These are phyloP conservation scores for Amphiduros pacificus DNA, from an alignment of 2,888 invertebrate genomes.

Conservation along the genomic window DNA sequence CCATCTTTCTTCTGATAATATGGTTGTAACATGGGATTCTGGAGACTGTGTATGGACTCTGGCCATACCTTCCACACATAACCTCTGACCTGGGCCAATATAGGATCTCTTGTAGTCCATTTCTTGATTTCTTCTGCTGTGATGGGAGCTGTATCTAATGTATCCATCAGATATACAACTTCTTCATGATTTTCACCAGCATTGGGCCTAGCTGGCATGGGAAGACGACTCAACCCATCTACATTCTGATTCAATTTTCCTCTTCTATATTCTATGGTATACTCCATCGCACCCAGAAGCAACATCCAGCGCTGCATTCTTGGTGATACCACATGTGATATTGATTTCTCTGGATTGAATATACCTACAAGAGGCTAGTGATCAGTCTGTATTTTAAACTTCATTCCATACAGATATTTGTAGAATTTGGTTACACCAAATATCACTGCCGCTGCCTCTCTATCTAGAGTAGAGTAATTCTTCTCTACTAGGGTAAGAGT, in stretches of 20 bases:
- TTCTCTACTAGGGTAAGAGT: conserved; percentile 3
- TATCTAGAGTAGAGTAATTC: conserved; percentile 6
- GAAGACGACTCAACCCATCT: not conserved
- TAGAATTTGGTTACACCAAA: conserved; percentile 5
- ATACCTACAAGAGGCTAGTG: conserved; percentile 1
- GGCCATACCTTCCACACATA: too few species aligned
- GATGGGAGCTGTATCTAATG: too few species aligned
- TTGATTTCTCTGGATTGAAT: conserved; percentile 3
- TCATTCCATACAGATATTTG: conserved; percentile 2
- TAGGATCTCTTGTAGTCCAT: too few species aligned
- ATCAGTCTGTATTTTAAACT: conserved; percentile 6
- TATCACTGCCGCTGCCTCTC: conserved; percentile 3
- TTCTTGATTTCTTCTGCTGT: too few species aligned
- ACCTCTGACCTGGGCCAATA: too few species aligned
- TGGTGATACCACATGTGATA: not conserved
- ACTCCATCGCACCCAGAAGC: not conserved
- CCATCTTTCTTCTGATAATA: too few species aligned
- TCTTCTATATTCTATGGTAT: not conserved
- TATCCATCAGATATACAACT: too few species aligned
- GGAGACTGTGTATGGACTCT: too few species aligned
- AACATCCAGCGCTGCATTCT: not conserved
- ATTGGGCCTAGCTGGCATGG: too few species aligned
- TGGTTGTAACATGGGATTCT: too few species aligned
- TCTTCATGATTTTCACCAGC: too few species aligned
- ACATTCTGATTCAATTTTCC: too few species aligned